These are phyloP conservation scores for Meriones unguiculatus DNA, from an alignment of 2,113 vertebrate genomes.

Conservation along the genomic window DNA sequence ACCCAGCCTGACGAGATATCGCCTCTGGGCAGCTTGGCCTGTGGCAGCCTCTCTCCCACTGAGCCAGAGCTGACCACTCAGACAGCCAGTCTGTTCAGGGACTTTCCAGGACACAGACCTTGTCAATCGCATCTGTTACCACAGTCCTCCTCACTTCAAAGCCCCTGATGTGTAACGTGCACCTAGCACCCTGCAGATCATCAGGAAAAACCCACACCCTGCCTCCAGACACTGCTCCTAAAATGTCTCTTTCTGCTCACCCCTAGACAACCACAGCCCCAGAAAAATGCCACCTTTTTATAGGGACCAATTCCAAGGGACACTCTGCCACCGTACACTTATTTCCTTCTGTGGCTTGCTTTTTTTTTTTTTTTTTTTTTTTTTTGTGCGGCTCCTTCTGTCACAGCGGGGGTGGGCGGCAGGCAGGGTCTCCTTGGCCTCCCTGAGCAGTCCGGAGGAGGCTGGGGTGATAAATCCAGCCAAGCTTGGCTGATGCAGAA, in stretches of 20 bases:
- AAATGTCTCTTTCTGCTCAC: neutral
- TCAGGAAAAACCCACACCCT: fast-evolving
- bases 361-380: too few species aligned
- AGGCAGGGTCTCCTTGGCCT: neutral
- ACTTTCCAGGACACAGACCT: neutral
- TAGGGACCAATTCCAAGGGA: neutral
- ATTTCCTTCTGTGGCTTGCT: neutral
- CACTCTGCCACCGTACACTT: neutral
- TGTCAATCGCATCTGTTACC: neutral
- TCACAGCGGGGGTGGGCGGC: fast-evolving
- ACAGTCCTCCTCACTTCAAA: neutral
- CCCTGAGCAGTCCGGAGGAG: neutral
- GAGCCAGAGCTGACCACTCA: neutral
- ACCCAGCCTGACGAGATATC: neutral
- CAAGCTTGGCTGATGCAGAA: neutral
- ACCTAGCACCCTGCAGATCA: fast-evolving
- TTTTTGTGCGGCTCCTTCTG: neutral
- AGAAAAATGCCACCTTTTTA: neutral
- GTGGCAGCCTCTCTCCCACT: neutral
- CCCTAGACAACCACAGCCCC: neutral
- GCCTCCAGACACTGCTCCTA: neutral
- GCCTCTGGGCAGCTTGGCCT: neutral
- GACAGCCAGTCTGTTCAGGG: neutral
- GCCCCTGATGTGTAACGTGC: fast-evolving
- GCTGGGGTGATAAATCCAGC: conserved; percentile 1